Conservation (phyloP, 2,888 invertebrate species). For the Ophonus ardosiacus region DNA sequence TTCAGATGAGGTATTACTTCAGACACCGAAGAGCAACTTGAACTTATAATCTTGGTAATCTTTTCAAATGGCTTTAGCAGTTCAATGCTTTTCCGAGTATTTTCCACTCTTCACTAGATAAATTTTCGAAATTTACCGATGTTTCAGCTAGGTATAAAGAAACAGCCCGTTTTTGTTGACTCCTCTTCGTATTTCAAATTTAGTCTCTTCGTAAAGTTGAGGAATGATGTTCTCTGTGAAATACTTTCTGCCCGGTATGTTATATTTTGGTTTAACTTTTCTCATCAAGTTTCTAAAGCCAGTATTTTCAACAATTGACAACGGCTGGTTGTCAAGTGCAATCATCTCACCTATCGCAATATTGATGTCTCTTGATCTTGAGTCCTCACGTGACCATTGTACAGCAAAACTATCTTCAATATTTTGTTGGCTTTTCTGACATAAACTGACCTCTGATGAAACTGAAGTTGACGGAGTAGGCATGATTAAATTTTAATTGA, state of each 20-base stretch:
- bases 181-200: constrained; percentile 5
- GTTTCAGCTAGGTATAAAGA: background rate
- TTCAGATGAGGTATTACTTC: constrained; percentile 15
- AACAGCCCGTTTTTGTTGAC: background rate
- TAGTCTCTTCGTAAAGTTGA: background rate
- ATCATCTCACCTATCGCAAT: too few species aligned
- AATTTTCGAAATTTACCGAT: background rate
- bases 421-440: background rate
- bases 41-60: constrained; percentile 44
- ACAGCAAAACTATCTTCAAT: too few species aligned
- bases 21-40: background rate
- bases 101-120: constrained; percentile 3
- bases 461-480: too few species aligned
- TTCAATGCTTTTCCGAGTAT: constrained; percentile 17
- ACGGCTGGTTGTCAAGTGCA: too few species aligned
- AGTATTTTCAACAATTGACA: constrained; percentile 38
- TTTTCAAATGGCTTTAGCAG: constrained; percentile 36
- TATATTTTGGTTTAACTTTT: too few species aligned
- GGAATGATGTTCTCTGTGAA: constrained; percentile 2
- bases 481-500: too few species aligned
- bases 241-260: too few species aligned
- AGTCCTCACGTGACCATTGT: too few species aligned
- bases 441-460: background rate
- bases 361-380: too few species aligned
- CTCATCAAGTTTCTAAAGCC: too few species aligned